phyloP scores from a whole-genome alignment of 2,797 vertebrate species.

The Anableps anableps region DNA sequence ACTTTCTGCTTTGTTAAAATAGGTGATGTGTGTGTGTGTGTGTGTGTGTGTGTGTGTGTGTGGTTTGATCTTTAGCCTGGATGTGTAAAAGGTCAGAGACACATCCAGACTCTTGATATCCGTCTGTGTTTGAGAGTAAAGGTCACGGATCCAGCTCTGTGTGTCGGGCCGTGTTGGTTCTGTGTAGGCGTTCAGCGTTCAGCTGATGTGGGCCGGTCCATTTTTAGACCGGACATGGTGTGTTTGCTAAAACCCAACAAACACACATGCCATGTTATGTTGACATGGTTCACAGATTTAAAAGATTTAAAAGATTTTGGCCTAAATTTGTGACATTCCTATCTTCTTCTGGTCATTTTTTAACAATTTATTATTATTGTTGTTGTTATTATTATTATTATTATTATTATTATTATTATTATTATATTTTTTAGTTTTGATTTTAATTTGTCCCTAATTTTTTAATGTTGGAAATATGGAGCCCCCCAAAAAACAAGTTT shows the following conservation, averaged over 20 bases:
- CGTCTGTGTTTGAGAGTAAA: conserved; percentile 68
- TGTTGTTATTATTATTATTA: too few relatives aligned
- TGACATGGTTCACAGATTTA: not conserved
- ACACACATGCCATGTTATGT: not conserved
- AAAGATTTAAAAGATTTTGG: not conserved
- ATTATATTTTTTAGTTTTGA: not conserved
- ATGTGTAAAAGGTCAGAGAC: conserved; percentile 76
- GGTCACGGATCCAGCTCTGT: conserved; percentile 53
- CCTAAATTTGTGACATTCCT: not conserved
- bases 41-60: conserved; percentile 29
- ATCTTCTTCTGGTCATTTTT: not conserved
- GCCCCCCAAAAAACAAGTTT: too few relatives aligned
- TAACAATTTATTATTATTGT: too few relatives aligned
- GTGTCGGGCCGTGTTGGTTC: conserved; percentile 30
- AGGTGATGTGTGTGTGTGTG: too few relatives aligned
- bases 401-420: not conserved
- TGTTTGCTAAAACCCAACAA: not conserved
- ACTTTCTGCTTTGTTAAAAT: too few relatives aligned
- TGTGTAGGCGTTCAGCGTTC: not conserved
- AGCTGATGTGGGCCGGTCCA: not conserved
- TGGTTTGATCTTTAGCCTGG: conserved; percentile 48
- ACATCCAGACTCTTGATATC: conserved; percentile 73
- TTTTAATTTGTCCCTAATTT: not conserved
- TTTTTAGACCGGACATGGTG: not conserved
- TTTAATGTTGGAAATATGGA: not conserved